Base-by-base conservation (phyloP, 2,113 vertebrate genomes). In the Hucho hucho region DNA sequence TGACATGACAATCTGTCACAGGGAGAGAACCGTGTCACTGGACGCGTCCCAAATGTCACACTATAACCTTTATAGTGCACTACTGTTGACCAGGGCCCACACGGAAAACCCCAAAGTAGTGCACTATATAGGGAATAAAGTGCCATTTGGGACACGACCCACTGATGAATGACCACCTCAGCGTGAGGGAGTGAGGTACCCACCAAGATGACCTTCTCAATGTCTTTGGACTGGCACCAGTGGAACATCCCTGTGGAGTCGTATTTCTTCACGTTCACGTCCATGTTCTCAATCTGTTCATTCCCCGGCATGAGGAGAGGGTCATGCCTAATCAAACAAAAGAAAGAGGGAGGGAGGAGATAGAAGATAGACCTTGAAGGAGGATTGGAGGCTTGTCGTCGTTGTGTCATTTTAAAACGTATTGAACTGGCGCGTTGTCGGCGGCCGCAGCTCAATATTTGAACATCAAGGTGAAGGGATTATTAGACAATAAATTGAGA, bases 211-310 rank as follows among this genome's bases (percentile, higher is more conserved):
- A 98, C 97, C 88, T 95, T 99, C 92, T 99, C 98, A 3, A 99
- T 98, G 85, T 99, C 97, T 87, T 95, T 98, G 85, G 95, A 92
- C 28, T 92, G 94, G 65, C 97, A 98, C 98, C 98, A 99, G 85
- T 99, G 98, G 90, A 99, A 99, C 98, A 99, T 99, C 81, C 98
- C 98, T 0, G 97, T 99, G 69, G 97, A 98, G 86, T 99, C 98
- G 0, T 99, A 99, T 86, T 95, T 97, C 93, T 99, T 99, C 84
- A 98, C 92, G 1, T 95, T 98, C 79, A 95, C 94, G 68, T 99
- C 97, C 95, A 98, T 97, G 87, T 95, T 97, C 86, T 99, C 98
- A 76, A 98, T 97, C 92, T 97, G 97, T 75, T 98, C 97, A 0
- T 94, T 97, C 79, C 95, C 96, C 18, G 96, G 94, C 92, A 98